Conservation (phyloP, 1,140 invertebrate genomes). For the Ridgeia piscesae region DNA sequence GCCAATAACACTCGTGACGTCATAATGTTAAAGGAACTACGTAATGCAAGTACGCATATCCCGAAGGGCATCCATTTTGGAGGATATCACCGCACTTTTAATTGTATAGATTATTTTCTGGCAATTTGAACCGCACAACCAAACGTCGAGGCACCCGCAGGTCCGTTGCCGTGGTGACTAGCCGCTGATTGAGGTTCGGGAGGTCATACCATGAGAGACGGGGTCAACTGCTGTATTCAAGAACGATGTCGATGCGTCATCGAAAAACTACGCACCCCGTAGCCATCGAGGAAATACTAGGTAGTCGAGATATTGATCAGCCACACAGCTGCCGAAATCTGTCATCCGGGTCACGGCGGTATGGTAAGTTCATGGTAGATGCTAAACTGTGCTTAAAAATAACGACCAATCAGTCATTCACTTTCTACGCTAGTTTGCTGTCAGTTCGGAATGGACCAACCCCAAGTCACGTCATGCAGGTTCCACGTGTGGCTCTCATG, state of each 20-base stretch:
- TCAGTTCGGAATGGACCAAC: too few relatives aligned
- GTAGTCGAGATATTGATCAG: neutral
- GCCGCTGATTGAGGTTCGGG: neutral
- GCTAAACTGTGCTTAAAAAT: neutral
- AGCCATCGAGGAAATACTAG: neutral
- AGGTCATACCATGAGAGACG: neutral
- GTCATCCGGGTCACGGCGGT: neutral
- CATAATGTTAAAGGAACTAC: neutral
- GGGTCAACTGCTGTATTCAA: neutral
- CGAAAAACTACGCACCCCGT: neutral
- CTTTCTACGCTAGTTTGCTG: too few relatives aligned
- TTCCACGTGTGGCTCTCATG: too few relatives aligned
- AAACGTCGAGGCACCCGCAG: neutral
- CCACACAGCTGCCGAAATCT: neutral
- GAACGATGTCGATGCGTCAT: neutral
- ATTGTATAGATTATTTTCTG: neutral
- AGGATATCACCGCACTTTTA: neutral
- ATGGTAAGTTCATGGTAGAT: neutral
- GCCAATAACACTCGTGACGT: neutral
- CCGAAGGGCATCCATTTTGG: neutral
- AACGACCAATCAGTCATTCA: too few relatives aligned
- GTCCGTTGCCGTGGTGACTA: neutral
- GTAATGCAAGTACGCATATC: neutral
- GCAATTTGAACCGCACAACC: neutral
- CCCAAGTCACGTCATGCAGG: too few relatives aligned